Base-by-base conservation (phyloP, 2,797 vertebrate species). In the Channa striata region DNA sequence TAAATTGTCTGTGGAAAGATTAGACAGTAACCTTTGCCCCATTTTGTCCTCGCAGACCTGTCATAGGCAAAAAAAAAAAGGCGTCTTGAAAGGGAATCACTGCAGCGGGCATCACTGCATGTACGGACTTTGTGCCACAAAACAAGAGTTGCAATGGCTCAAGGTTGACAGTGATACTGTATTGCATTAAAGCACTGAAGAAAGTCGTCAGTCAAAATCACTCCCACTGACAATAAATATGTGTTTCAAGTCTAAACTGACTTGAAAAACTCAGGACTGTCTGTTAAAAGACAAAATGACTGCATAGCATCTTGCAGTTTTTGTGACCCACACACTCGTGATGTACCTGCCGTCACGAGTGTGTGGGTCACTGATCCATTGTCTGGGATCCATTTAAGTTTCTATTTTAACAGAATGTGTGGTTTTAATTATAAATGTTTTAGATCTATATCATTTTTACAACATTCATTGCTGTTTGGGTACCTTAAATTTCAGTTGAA, bases 41-140 rank as follows among this genome's bases (percentile, higher is more conserved):
- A 48, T 63, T 37, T 8, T 34, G 16, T 48, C 43, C 59, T 23
- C 50, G 44, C 9, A 56, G 16, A 44, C 19, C 40, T 23, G 34
- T 53, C 48, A 20, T 4, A 40, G 40, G 10, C 19, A 8, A 42
- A 17, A 13, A 21, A 20, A 12, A 17, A 13, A 21, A 20, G 12
- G 43, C 52, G 39, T 48, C 42, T 58, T 33, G 11, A 11, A 53
- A 56, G 14, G 36, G 12, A 48, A 30, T 62, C 33, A 25, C 16
- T 52, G 19, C 51, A n/a, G n/a, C n/a, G n/a, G n/a, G n/a, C 48
- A 30, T 62, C 33, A 25, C 16, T 52, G 19, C 51, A n/a, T 36
- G 47, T 16, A 48, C 37, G 17, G 44, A 30, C 20, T 49, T 11
- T 54, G 59, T 19, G 16, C 63, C 3, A 11, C 21, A 23, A 12